Evolutionary conservation across 2,113 vertebrate species (phyloP).

Genomic region (Acrocephalus kingi): DNA sequence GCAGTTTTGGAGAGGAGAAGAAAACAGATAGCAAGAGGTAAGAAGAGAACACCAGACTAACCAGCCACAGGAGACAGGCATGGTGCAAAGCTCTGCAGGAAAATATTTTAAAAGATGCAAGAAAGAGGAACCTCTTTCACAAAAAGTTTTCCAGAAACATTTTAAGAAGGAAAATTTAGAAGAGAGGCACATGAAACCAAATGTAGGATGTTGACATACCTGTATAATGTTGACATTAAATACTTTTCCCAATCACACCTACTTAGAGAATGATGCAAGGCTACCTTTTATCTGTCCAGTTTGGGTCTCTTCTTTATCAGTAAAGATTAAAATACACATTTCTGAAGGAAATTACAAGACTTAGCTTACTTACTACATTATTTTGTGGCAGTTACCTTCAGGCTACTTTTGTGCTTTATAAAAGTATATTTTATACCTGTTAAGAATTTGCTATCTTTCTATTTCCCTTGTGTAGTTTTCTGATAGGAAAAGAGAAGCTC

Average conservation of each 20-base stretch:
- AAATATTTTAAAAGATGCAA: background rate
- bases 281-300: background rate
- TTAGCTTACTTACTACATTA: background rate
- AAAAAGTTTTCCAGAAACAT: background rate
- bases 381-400: background rate
- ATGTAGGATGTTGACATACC: background rate
- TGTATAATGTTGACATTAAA: background rate
- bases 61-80: background rate
- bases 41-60: background rate
- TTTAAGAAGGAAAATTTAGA: background rate
- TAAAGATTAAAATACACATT: background rate
- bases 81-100: background rate
- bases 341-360: background rate
- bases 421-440: background rate
- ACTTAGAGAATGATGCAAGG: background rate
- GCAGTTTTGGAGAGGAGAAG: background rate
- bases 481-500: background rate
- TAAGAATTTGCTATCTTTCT: background rate
- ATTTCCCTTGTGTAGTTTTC: background rate
- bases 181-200: background rate
- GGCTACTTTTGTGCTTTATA: background rate
- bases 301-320: background rate
- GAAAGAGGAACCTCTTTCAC: background rate
- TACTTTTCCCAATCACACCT: background rate
- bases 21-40: background rate